Conservation (phyloP, 2,888 invertebrate genomes). For the Latheticus oryzae region DNA sequence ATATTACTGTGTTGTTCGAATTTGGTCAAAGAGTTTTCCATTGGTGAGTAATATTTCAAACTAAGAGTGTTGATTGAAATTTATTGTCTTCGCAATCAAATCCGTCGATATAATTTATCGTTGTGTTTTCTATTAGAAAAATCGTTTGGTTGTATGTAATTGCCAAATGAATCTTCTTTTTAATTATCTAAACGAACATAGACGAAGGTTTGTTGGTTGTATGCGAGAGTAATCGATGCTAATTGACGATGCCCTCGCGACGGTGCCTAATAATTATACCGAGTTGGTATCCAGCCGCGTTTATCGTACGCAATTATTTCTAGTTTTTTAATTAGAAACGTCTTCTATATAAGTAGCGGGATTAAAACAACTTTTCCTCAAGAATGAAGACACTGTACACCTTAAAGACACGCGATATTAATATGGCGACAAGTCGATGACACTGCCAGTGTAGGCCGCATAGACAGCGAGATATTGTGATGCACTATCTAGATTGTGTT, state of each 20-base stretch:
- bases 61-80: too few species aligned
- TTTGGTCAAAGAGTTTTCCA: too few species aligned
- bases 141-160: too few species aligned
- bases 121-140: too few species aligned
- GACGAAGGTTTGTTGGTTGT: constrained; percentile 6
- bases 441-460: constrained; percentile 63
- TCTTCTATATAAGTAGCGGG: constrained; percentile 58
- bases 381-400: constrained; percentile 61
- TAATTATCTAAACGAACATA: too few species aligned
- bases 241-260: constrained; percentile 16
- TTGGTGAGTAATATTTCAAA: too few species aligned
- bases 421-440: constrained; percentile 65
- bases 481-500: constrained; percentile 63
- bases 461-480: constrained; percentile 63
- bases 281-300: constrained; percentile 23
- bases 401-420: constrained; percentile 62
- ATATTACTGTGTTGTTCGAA: too few species aligned
- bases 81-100: too few species aligned
- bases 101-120: too few species aligned
- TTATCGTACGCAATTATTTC: constrained; percentile 53
- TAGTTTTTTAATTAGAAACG: constrained; percentile 54
- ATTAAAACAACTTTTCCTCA: constrained; percentile 60
- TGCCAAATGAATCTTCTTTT: too few species aligned
- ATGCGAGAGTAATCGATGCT: constrained; percentile 15
- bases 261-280: constrained; percentile 29